phyloP scores from a whole-genome alignment of 1,140 invertebrate genomes.

The Tetranychus cinnabarinus region DNA sequence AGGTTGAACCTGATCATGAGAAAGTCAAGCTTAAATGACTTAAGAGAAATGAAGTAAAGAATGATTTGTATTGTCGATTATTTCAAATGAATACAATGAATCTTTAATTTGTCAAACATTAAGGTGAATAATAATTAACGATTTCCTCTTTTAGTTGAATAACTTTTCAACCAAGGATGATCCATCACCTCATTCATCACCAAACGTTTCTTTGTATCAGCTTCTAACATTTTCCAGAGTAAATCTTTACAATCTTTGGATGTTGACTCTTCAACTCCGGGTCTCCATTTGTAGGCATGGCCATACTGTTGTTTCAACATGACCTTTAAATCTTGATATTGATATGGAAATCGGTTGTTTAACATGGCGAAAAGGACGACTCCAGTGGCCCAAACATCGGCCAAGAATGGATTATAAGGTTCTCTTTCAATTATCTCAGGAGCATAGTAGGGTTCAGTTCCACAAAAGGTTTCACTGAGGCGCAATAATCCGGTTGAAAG shows the following conservation, averaged over 20 bases:
- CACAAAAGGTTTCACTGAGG: slow-evolving; percentile 8
- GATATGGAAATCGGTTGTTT: slow-evolving; percentile 21
- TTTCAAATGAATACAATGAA: too few species aligned
- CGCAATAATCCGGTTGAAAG: background rate
- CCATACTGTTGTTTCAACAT: slow-evolving; percentile 21
- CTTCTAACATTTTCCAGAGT: slow-evolving; percentile 47
- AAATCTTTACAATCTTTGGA: slow-evolving; percentile 27
- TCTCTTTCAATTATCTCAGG: slow-evolving; percentile 16
- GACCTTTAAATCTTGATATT: slow-evolving; percentile 22
- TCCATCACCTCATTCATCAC: slow-evolving; percentile 30
- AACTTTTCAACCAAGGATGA: slow-evolving; percentile 10
- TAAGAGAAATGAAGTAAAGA: too few species aligned
- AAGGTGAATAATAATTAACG: too few species aligned
- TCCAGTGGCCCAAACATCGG: slow-evolving; percentile 18
- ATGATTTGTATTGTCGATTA: too few species aligned
- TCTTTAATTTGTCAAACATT: too few species aligned
- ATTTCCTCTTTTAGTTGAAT: background rate
- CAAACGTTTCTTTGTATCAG: slow-evolving; percentile 42
- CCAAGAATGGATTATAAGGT: slow-evolving; percentile 14
- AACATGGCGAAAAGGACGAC: slow-evolving; percentile 18
- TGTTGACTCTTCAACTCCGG: background rate
- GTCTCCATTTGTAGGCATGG: background rate
- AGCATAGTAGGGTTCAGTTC: slow-evolving; percentile 9
- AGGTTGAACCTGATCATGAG: too few species aligned
- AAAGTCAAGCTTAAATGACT: too few species aligned